Percentiles rank a stretch among this genome's conserved stretches.
phyloP scores from a whole-genome alignment of 2,888 invertebrate species.

The Pandemis cinnamomeana region DNA sequence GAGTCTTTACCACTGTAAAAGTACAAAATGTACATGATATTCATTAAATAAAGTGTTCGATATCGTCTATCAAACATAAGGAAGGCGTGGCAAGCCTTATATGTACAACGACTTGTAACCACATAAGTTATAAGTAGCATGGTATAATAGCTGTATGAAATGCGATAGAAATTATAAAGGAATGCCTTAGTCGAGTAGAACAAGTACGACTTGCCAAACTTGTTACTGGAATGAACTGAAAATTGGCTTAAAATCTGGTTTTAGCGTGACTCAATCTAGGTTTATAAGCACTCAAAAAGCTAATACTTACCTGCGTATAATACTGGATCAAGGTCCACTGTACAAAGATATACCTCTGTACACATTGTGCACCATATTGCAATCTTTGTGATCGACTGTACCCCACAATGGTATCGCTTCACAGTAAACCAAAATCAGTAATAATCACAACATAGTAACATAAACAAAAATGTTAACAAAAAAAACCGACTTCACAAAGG shows the following conservation, averaged over 20 bases:
- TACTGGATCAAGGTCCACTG: too few relatives aligned
- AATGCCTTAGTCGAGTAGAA: background rate
- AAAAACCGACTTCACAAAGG: too few relatives aligned
- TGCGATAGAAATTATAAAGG: slow-evolving; percentile 25
- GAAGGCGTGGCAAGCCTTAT: background rate
- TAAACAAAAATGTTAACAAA: too few relatives aligned
- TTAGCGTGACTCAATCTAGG: background rate
- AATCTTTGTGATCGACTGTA: too few relatives aligned
- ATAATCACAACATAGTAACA: too few relatives aligned
- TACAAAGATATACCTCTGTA: too few relatives aligned
- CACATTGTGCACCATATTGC: too few relatives aligned
- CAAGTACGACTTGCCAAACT: slow-evolving; percentile 13
- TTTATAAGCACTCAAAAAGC: background rate
- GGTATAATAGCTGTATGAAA: slow-evolving; percentile 16
- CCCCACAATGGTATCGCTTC: too few relatives aligned
- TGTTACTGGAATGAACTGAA: slow-evolving; percentile 8
- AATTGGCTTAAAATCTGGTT: slow-evolving; percentile 10
- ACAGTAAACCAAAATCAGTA: too few relatives aligned
- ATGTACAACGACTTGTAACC: slow-evolving; percentile 1
- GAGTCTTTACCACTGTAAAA: too few relatives aligned
- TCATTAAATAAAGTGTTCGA: background rate
- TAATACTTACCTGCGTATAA: too few relatives aligned
- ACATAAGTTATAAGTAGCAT: slow-evolving; percentile 6
- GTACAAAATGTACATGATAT: too few relatives aligned
- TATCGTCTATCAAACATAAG: background rate